phyloP scores from a whole-genome alignment of 1,140 invertebrate genomes.

The Piezodorus guildinii region DNA sequence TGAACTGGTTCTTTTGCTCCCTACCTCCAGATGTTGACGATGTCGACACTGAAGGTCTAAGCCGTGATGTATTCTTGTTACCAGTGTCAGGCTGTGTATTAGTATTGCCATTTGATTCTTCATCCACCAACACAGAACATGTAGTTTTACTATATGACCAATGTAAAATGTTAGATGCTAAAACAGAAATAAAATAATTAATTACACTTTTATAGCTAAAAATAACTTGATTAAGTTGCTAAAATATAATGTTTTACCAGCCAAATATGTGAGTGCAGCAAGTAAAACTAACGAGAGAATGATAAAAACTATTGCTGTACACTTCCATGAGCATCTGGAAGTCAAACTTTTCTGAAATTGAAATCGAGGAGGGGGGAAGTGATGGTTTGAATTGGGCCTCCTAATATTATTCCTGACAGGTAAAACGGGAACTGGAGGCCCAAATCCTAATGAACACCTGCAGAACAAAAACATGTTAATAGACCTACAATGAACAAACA shows the following conservation, averaged over 20 bases:
- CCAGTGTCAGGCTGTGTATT: conserved; percentile 21
- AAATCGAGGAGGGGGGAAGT: conserved; percentile 56
- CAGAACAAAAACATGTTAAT: conserved; percentile 20
- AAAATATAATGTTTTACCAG: conserved; percentile 62
- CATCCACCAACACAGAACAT: conserved; percentile 67
- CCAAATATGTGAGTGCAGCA: conserved; percentile 73
- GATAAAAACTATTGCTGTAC: conserved; percentile 74
- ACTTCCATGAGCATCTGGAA: conserved; percentile 80
- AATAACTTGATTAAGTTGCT: neutral
- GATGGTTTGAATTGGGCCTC: conserved; percentile 42
- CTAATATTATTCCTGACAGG: conserved; percentile 60
- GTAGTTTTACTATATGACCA: conserved; percentile 67
- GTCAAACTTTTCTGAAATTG: conserved; percentile 80
- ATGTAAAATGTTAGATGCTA: conserved; percentile 66
- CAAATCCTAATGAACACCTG: conserved; percentile 47
- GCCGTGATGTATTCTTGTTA: conserved; percentile 25
- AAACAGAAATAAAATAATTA: conserved; percentile 31
- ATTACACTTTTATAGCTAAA: neutral
- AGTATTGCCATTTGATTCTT: conserved; percentile 40
- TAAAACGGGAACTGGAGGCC: conserved; percentile 53
- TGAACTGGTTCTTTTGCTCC: conserved; percentile 26
- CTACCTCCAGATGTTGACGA: conserved; percentile 50
- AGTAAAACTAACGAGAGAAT: conserved; percentile 66
- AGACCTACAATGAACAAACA: neutral
- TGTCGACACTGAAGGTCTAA: conserved; percentile 25